Evolutionary conservation across 2,113 vertebrate species (phyloP).

Genomic region (Campylomormyrus tamandua): DNA sequence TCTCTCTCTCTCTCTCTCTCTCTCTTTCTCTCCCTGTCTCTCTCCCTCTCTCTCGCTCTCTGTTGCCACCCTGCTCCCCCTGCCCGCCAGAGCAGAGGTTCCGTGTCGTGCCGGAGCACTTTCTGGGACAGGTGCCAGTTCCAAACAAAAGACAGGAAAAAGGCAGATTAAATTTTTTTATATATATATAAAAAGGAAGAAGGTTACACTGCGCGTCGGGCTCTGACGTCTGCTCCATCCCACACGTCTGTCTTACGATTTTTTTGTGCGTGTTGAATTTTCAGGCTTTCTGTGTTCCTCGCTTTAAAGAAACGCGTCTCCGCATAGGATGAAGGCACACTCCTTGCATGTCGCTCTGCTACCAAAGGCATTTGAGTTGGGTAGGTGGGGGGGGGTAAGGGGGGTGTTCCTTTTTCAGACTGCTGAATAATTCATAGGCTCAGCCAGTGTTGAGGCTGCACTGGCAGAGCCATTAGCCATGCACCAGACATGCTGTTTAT

Average conservation of each 20-base stretch:
- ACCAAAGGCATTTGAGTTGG: constrained; percentile 69
- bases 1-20: constrained; percentile 36
- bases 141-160: constrained; percentile 80
- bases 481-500: constrained; percentile 69
- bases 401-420: constrained; percentile 52
- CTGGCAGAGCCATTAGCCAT: constrained; percentile 78
- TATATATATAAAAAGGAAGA: constrained; percentile 26
- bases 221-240: constrained; percentile 36
- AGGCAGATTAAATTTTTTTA: constrained; percentile 44
- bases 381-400: constrained; percentile 9
- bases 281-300: constrained; percentile 22
- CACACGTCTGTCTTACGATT: constrained; percentile 33
- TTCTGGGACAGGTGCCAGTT: constrained; percentile 89
- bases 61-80: constrained; percentile 51
- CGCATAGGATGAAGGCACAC: constrained; percentile 25
- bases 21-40: constrained; percentile 31
- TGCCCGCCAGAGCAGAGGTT: constrained; percentile 66
- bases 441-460: constrained; percentile 67
- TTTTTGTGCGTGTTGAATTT: not conserved
- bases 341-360: constrained; percentile 34
- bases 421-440: constrained; percentile 85
- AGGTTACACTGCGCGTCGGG: constrained; percentile 43
- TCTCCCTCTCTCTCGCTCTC: constrained; percentile 37
- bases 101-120: constrained; percentile 65
- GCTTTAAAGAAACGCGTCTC: constrained; percentile 31